Conservation (phyloP, 2,797 vertebrate genomes). For the Amazona ochrocephala region DNA sequence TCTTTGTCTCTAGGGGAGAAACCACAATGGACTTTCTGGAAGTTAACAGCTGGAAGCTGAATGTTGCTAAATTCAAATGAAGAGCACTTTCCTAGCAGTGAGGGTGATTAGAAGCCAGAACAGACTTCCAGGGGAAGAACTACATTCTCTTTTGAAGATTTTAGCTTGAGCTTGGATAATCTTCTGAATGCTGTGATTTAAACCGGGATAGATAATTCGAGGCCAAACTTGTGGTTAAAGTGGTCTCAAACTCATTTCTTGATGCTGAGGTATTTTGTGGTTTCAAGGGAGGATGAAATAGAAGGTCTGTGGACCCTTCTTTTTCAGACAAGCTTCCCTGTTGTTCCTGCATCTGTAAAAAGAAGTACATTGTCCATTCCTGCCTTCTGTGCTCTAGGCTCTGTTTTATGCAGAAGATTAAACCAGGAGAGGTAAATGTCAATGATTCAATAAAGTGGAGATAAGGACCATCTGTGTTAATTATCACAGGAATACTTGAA, state of each 20-base stretch:
- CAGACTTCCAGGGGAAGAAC: not conserved
- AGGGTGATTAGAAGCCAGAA: not conserved
- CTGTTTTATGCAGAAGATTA: not conserved
- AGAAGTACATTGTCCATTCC: not conserved
- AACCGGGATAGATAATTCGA: not conserved
- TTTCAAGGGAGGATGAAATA: not conserved
- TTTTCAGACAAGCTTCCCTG: not conserved
- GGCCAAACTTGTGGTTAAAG: not conserved
- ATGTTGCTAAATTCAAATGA: conserved; percentile 31
- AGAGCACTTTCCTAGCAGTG: not conserved
- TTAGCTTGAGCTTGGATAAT: not conserved
- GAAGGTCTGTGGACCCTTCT: not conserved
- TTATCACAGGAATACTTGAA: not conserved
- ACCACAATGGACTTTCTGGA: conserved; percentile 47
- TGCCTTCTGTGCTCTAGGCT: not conserved
- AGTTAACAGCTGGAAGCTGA: conserved; percentile 59
- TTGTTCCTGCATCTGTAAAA: not conserved
- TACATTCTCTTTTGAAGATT: not conserved
- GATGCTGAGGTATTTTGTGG: not conserved
- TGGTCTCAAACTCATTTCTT: not conserved
- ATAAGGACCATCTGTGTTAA: not conserved
- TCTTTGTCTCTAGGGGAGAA: conserved; percentile 39
- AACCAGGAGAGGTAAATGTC: not conserved
- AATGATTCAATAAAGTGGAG: not conserved
- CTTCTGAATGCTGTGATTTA: not conserved